Evolutionary conservation across 1,140 invertebrate genomes (phyloP).

Genomic region (Platorchestia sp.): DNA sequence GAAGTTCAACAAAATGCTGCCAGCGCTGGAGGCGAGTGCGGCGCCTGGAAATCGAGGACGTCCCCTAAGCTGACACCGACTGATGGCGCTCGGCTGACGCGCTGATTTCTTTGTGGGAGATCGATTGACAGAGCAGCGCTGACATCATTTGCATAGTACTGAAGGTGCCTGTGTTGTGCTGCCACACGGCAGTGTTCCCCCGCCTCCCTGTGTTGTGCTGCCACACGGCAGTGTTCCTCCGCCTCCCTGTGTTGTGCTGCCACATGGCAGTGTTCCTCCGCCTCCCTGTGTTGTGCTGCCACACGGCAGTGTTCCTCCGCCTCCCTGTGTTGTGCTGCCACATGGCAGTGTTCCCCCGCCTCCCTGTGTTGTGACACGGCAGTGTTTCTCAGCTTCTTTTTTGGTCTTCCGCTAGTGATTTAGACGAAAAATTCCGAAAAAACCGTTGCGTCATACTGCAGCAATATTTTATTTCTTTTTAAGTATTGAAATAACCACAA

Average conservation of each 20-base stretch:
- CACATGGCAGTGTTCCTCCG: not conserved
- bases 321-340: not conserved
- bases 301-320: not conserved
- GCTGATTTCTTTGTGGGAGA: slow-evolving; percentile 29
- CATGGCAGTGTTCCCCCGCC: not conserved
- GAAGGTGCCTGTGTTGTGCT: not conserved
- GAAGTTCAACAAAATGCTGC: too few species aligned
- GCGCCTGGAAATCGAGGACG: not conserved
- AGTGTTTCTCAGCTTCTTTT: not conserved
- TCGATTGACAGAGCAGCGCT: slow-evolving; percentile 8
- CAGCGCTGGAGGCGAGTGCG: not conserved
- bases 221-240: too few species aligned
- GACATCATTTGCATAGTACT: slow-evolving; percentile 33
- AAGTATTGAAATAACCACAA: too few species aligned
- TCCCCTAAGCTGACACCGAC: not conserved
- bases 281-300: not conserved
- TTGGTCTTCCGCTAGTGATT: too few species aligned
- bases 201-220: not conserved
- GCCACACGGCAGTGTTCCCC: not conserved
- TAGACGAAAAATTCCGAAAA: too few species aligned
- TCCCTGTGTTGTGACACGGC: not conserved
- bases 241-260: not conserved
- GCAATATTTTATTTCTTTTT: too few species aligned
- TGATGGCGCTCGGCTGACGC: not conserved
- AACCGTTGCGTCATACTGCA: too few species aligned